Evolutionary conservation across 2,113 vertebrate species (phyloP).

Genomic region (Caranx melampygus): DNA sequence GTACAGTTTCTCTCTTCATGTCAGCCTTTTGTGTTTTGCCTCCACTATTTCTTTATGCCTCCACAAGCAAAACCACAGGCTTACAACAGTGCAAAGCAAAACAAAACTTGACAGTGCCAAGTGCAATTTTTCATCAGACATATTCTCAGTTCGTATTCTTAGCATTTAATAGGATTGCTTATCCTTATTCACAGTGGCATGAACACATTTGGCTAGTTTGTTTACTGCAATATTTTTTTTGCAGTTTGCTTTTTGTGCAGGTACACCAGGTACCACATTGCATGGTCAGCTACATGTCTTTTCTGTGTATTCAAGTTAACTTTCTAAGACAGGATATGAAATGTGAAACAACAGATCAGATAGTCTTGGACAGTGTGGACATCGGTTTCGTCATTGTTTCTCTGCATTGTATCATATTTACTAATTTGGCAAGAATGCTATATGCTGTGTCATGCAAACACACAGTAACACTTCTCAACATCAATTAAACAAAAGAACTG

Average conservation of each 20-base stretch:
- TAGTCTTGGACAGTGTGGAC: slow-evolving; percentile 9
- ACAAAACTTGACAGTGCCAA: slow-evolving; percentile 4
- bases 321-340: slow-evolving; percentile 2
- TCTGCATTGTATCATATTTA: not conserved
- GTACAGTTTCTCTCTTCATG: not conserved
- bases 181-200: not conserved
- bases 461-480: not conserved
- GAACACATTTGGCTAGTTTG: not conserved
- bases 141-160: slow-evolving; percentile 32
- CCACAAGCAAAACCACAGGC: slow-evolving; percentile 5
- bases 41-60: not conserved
- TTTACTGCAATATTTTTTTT: not conserved
- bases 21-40: not conserved
- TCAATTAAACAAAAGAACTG: not conserved
- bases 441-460: slow-evolving; percentile 5
- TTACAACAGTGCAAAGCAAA: not conserved
- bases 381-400: not conserved
- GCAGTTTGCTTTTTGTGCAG: not conserved
- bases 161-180: not conserved
- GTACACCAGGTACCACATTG: not conserved
- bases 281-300: not conserved
- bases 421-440: slow-evolving; percentile 17
- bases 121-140: not conserved
- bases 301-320: not conserved
- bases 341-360: slow-evolving; percentile 22